Evolutionary conservation across 2,888 invertebrate species (phyloP), one percentile per base, ranked within the genome.

Genomic region (Aspidiotus destructor): DNA sequence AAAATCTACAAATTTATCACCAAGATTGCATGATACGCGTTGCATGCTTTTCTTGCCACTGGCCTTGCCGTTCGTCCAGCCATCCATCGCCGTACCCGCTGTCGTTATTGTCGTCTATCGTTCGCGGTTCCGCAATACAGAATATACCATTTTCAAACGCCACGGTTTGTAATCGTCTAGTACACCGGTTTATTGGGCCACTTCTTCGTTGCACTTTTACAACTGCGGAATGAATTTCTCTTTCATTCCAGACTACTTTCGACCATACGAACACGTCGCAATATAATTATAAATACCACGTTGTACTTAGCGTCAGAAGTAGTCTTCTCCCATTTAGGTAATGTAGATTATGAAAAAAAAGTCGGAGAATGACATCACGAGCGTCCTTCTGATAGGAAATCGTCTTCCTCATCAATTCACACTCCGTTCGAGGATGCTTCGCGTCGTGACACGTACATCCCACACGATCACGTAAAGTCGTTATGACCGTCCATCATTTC

Each of bases 181-280:
- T 48, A 62, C 63, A 63, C 63, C 63, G 63, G 63, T 63, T 63
- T 63, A 63, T 63, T 63, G 63, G 63, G 63, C 63, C 54, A 41
- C 63, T 63, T 28, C 58, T 57, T 65, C 55, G 65, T 41, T 65
- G 65, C 65, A 57, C 65, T 65, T 65, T 65, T 65, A 65, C 65
- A 65, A 65, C 65, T 13, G 65, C 65, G 65, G 65, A 65, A 65
- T 57, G 55, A 55, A 48, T 65, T 65, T 65, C 65, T 65, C 65
- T 65, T 65, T 65, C 65, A 65, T 65, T 65, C 65, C 65, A 57
- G 65, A 65, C 55, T 57, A 65, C 65, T 65, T 65, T 65, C 65
- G 65, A 58, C 57, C 65, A 48, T 41, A 41, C 58, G 57, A 28
- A 16, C 55, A 57, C 58, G 65, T 55, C 57, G 65, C 65, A 57